These are phyloP conservation scores for Zootoca vivipara DNA, from an alignment of 2,113 vertebrate genomes.

Conservation along the genomic window DNA sequence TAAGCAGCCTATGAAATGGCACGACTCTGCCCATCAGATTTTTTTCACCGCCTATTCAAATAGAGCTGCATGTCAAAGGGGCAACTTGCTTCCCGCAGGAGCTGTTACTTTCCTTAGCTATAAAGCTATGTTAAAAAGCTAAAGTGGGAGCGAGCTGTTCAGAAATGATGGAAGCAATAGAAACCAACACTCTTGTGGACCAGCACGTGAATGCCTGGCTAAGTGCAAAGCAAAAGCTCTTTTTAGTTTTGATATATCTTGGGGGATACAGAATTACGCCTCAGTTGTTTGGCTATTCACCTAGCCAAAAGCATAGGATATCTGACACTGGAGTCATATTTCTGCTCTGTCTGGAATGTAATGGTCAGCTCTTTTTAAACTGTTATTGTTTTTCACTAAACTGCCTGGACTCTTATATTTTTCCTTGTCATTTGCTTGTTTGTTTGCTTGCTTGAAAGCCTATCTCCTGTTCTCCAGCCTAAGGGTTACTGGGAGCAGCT, in stretches of 20 bases:
- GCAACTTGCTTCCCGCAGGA: not conserved
- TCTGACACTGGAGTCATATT: conserved; percentile 13
- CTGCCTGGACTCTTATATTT: conserved; percentile 2
- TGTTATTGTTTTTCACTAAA: conserved; percentile 13
- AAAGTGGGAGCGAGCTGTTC: not conserved
- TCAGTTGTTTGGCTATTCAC: conserved; percentile 37
- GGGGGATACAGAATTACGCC: conserved; percentile 21
- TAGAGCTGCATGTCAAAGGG: not conserved
- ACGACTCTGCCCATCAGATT: accelerated
- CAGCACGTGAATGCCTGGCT: not conserved
- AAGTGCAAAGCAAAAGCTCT: not conserved
- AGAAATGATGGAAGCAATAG: not conserved
- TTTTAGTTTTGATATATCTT: conserved; percentile 10
- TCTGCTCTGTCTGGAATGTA: not conserved
- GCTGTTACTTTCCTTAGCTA: not conserved
- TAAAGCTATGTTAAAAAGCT: not conserved
- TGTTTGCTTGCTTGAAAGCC: not conserved
- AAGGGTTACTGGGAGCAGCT: not conserved
- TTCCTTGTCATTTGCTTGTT: not conserved
- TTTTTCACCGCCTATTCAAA: not conserved
- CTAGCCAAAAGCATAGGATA: conserved; percentile 30
- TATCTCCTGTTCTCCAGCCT: not conserved
- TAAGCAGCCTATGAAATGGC: not conserved
- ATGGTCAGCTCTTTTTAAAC: conserved; percentile 4
- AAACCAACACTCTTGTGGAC: not conserved